phyloP scores from a whole-genome alignment of 2,113 vertebrate species.

The Chloroceryle aenea region DNA sequence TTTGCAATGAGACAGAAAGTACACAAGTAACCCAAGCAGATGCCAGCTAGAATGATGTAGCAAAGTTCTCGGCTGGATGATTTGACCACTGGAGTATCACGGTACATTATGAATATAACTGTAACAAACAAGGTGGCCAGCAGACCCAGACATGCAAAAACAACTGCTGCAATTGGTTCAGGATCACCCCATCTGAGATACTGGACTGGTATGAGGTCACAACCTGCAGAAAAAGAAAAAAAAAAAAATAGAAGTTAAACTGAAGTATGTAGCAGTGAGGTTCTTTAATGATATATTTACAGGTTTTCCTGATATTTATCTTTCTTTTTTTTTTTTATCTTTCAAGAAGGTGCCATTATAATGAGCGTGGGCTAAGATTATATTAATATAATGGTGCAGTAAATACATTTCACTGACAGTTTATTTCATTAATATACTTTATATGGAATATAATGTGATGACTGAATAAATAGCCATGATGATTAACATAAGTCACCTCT shows the following conservation, averaged over 20 bases:
- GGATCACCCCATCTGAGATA: constrained; percentile 97
- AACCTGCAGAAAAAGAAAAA: constrained; percentile 77
- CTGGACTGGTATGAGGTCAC: constrained; percentile 92
- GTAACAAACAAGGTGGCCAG: constrained; percentile 95
- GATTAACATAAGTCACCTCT: not conserved
- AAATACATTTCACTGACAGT: not conserved
- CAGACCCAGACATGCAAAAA: constrained; percentile 94
- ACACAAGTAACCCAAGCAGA: constrained; percentile 96
- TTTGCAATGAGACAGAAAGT: constrained; percentile 97
- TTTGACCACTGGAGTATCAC: constrained; percentile 97
- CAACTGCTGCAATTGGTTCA: constrained; percentile 94
- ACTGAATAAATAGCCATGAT: not conserved
- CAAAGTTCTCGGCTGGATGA: constrained; percentile 97
- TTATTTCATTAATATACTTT: not conserved
- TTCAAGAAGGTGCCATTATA: not conserved
- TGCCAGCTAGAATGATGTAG: constrained; percentile 96
- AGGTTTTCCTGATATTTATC: not conserved
- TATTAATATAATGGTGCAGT: not conserved
- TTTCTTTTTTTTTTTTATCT: not conserved
- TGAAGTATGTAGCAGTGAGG: not conserved
- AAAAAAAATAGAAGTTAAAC: not conserved
- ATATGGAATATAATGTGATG: not conserved
- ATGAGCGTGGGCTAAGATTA: not conserved
- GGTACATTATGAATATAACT: constrained; percentile 91
- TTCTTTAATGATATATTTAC: not conserved